phyloP scores from a whole-genome alignment of 1,140 invertebrate genomes.

The Trichoplusia ni region DNA sequence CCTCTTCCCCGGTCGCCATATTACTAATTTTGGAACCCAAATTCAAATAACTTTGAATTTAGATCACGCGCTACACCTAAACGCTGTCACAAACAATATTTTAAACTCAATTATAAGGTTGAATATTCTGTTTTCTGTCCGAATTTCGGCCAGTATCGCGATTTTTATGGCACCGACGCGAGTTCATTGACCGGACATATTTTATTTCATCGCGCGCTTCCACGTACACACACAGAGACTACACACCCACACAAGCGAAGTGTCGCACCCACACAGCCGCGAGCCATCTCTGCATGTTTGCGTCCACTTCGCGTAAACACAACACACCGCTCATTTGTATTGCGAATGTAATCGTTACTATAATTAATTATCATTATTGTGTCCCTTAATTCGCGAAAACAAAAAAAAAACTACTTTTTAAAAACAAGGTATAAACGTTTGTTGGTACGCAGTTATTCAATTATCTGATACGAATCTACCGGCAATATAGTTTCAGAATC shows the following conservation, averaged over 20 bases:
- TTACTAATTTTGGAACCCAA: constrained; percentile 31
- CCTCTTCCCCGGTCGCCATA: constrained; percentile 45
- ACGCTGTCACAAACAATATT: not conserved
- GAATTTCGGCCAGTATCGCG: constrained; percentile 78
- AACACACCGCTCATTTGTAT: constrained; percentile 65
- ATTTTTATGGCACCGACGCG: constrained; percentile 80
- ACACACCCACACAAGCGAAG: constrained; percentile 40
- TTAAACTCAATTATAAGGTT: constrained; percentile 22
- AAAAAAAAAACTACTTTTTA: constrained; percentile 33
- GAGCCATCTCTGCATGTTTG: constrained; percentile 71
- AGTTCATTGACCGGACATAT: constrained; percentile 80
- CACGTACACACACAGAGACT: constrained; percentile 74
- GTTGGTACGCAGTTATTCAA: constrained; percentile 8
- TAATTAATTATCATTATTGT: constrained; percentile 61
- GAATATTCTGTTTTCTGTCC: constrained; percentile 52
- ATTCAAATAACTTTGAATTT: constrained; percentile 23
- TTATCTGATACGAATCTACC: constrained; percentile 29
- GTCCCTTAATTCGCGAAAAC: constrained; percentile 36
- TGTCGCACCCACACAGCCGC: constrained; percentile 59
- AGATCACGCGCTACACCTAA: not conserved
- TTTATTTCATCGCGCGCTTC: constrained; percentile 81
- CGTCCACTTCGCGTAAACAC: constrained; percentile 75
- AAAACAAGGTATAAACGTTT: constrained; percentile 23
- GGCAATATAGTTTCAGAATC: constrained; percentile 21
- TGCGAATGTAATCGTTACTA: constrained; percentile 63